These are phyloP conservation scores for Okamejei kenojei DNA, from an alignment of 2,797 vertebrate genomes.

Conservation along the genomic window DNA sequence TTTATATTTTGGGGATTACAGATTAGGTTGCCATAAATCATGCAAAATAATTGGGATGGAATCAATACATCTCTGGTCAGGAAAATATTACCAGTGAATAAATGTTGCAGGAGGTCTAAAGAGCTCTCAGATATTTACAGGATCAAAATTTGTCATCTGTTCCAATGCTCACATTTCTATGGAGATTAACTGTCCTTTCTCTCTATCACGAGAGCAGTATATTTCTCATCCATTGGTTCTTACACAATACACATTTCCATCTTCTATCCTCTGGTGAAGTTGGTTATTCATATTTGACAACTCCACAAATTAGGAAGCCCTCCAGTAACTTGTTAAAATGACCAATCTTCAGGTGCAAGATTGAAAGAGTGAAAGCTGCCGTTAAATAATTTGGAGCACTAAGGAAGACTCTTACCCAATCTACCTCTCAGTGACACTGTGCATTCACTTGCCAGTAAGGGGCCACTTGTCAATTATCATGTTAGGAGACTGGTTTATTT, in stretches of 20 bases:
- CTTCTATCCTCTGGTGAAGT: background rate
- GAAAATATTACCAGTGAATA: background rate
- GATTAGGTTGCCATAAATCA: background rate
- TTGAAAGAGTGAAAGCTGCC: background rate
- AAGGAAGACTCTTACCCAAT: background rate
- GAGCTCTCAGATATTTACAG: background rate
- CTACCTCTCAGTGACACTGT: background rate
- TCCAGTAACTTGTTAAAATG: background rate
- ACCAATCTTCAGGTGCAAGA: background rate
- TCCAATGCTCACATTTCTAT: background rate
- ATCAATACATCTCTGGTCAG: background rate
- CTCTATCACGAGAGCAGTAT: background rate
- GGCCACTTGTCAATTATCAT: background rate
- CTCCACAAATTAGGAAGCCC: background rate
- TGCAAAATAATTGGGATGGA: background rate
- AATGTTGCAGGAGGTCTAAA: background rate
- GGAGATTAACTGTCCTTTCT: background rate
- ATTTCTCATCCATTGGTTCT: background rate
- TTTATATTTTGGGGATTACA: background rate
- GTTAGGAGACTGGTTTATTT: background rate
- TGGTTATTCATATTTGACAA: background rate
- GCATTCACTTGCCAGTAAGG: background rate
- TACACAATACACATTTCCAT: background rate
- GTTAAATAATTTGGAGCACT: background rate
- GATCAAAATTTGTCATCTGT: background rate